Evolutionary conservation across 2,797 vertebrate species (phyloP).

Genomic region (Sylvilagus floridanus): DNA sequence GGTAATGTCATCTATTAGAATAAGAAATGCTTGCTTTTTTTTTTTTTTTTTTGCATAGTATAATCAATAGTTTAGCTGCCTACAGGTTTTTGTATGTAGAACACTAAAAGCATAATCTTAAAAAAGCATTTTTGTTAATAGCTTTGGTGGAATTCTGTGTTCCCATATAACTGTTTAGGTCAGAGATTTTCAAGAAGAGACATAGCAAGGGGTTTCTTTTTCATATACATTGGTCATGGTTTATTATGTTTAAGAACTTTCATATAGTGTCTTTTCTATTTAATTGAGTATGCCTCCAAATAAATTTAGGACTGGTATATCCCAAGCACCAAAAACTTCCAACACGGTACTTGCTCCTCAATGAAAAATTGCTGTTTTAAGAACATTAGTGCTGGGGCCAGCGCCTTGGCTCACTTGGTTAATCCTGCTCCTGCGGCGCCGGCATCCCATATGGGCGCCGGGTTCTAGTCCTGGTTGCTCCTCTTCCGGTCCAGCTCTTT

Average conservation of each 20-base stretch:
- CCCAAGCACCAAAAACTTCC: not conserved
- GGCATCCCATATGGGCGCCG: no score
- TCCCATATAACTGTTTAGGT: not conserved
- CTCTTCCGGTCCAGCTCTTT: no score
- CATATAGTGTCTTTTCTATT: not conserved
- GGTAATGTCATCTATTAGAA: slow-evolving; percentile 55
- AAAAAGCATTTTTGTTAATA: not conserved
- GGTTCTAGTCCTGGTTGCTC: no score
- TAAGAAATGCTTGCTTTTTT: slow-evolving; percentile 70
- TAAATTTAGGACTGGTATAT: not conserved
- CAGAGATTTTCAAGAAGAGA: not conserved
- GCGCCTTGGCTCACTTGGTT: no score
- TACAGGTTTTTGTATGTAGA: slow-evolving; percentile 22
- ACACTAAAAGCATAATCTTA: not conserved
- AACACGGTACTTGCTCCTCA: not conserved
- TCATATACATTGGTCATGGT: not conserved
- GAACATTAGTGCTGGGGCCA: no score
- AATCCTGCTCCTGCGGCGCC: no score
- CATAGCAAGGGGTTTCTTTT: not conserved
- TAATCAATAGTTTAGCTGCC: slow-evolving; percentile 44
- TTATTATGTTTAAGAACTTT: slow-evolving; percentile 41
- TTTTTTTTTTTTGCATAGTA: not conserved
- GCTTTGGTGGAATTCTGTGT: slow-evolving; percentile 39
- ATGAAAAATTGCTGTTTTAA: slow-evolving; percentile 59
- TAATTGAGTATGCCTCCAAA: slow-evolving; percentile 26